Evolutionary conservation across 2,113 vertebrate species (phyloP).

Genomic region (Vidua macroura): DNA sequence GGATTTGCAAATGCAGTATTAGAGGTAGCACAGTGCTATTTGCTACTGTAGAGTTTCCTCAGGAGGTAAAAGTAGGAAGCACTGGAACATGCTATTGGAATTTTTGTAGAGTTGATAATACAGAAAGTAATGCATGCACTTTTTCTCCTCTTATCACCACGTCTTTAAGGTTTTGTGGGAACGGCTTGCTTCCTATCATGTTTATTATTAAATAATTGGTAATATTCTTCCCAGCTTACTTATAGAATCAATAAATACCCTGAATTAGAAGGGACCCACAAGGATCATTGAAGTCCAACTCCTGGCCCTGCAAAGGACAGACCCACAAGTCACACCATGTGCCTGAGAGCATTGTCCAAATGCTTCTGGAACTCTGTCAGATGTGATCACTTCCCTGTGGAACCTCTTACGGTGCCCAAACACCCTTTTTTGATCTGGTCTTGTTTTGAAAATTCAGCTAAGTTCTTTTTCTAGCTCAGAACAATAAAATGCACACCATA

Average conservation of each 20-base stretch:
- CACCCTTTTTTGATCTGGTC: neutral
- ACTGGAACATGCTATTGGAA: neutral
- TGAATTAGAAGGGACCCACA: neutral
- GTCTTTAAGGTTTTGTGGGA: neutral
- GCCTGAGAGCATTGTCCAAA: neutral
- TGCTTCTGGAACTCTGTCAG: neutral
- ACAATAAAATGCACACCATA: neutral
- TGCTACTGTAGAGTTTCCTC: neutral
- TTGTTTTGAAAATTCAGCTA: neutral
- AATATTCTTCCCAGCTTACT: neutral
- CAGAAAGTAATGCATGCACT: neutral
- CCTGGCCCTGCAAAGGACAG: neutral
- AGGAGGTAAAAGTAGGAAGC: neutral
- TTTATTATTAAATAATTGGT: neutral
- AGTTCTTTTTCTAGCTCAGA: neutral
- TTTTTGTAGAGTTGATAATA: neutral
- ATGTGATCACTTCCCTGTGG: neutral
- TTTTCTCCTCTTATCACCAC: neutral
- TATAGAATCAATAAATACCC: neutral
- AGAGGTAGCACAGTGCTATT: neutral
- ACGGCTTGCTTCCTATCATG: neutral
- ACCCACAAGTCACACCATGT: neutral
- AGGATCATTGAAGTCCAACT: neutral
- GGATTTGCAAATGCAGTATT: neutral
- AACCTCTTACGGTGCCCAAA: neutral